Conservation (phyloP, 1,140 invertebrate species). For the Eulimnadia texana region DNA sequence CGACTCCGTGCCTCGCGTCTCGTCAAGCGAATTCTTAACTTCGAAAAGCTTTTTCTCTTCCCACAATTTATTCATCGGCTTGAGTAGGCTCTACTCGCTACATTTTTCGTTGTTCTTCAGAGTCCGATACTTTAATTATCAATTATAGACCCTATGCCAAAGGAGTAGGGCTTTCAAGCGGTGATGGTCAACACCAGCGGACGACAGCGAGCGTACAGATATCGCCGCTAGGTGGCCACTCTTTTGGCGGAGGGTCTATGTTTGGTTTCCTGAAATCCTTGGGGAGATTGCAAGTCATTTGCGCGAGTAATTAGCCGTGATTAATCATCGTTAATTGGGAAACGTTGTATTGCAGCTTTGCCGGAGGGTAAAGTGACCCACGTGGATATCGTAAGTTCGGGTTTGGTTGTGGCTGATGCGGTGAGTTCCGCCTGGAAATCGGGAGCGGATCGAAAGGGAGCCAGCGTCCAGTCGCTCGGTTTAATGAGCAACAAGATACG, state of each 20-base stretch:
- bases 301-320: neutral
- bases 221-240: no score
- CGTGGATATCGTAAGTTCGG: constrained; percentile 37
- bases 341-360: constrained; percentile 32
- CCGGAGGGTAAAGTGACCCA: constrained; percentile 36
- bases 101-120: no score
- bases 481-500: constrained; percentile 37
- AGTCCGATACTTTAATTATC: no score
- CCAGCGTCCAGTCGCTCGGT: constrained; percentile 34
- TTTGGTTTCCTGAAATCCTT: neutral
- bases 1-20: neutral
- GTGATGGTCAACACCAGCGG: no score
- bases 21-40: neutral
- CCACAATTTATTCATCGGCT: no score
- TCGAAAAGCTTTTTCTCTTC: no score
- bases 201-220: no score
- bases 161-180: no score
- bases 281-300: neutral
- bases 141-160: no score
- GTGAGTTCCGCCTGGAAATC: constrained; percentile 13
- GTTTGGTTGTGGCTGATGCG: constrained; percentile 36
- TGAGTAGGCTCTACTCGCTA: no score
- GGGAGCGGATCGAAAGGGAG: constrained; percentile 25
- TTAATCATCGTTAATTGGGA: neutral
- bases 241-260: neutral